Evolutionary conservation across 2,113 vertebrate species (phyloP).

Genomic region (Patagioenas fasciata): DNA sequence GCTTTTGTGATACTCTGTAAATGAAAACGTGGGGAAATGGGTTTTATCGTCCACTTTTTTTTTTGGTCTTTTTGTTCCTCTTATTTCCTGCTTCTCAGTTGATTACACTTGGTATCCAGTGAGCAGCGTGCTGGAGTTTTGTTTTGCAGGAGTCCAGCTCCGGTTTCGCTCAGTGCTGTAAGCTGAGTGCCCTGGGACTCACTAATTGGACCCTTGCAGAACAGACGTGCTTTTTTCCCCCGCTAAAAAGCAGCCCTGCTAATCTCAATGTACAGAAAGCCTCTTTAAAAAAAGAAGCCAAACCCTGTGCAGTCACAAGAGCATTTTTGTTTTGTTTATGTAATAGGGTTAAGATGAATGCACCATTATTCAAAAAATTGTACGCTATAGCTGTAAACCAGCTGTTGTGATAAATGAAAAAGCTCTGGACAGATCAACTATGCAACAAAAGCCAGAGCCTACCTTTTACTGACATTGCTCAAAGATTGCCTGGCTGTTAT

Average conservation of each 20-base stretch:
- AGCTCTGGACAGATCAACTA: neutral
- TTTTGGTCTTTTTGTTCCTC: neutral
- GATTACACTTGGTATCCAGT: neutral
- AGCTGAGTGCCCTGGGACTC: neutral
- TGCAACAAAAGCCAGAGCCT: neutral
- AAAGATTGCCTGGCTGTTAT: neutral
- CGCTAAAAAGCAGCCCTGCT: neutral
- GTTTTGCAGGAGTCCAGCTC: conserved; percentile 17
- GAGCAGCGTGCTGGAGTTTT: neutral
- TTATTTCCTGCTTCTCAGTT: conserved; percentile 26
- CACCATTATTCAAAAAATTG: neutral
- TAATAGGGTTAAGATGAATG: conserved; percentile 2
- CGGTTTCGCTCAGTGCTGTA: conserved; percentile 17
- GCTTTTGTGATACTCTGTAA: neutral
- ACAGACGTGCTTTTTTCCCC: neutral
- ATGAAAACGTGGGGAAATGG: conserved; percentile 16
- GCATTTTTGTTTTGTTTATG: neutral
- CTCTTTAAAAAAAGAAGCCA: neutral
- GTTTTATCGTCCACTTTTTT: neutral
- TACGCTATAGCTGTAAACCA: neutral
- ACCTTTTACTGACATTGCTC: neutral
- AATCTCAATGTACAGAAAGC: neutral
- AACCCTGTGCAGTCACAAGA: neutral
- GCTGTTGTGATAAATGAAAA: conserved; percentile 12
- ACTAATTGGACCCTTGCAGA: conserved; percentile 19